Percentiles rank a stretch among this genome's conserved stretches.
Conservation (phyloP, 1,140 invertebrate species). For the Zeugodacus cucurbitae region DNA sequence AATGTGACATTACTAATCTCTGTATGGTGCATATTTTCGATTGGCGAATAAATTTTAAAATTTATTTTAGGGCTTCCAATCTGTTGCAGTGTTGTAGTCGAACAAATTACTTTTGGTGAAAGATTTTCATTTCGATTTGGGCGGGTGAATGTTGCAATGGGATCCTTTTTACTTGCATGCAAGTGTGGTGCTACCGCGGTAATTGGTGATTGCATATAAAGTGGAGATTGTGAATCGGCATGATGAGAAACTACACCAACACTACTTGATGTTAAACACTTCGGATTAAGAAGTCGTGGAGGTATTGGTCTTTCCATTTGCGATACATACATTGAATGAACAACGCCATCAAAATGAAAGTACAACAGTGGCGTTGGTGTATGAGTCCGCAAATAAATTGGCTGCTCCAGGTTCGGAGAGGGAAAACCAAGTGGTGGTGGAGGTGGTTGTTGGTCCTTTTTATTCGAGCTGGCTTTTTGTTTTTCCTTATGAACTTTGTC, state of each 20-base stretch:
- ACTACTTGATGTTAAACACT: constrained; percentile 35
- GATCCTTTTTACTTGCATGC: constrained; percentile 36
- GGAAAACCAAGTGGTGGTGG: neutral
- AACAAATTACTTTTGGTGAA: constrained; percentile 21
- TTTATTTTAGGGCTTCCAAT: constrained; percentile 16
- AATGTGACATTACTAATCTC: neutral
- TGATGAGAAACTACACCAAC: neutral
- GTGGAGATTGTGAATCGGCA: constrained; percentile 32
- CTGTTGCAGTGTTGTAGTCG: neutral
- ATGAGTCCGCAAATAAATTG: constrained; percentile 41
- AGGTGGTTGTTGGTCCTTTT: constrained; percentile 44
- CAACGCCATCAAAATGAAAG: constrained; percentile 47
- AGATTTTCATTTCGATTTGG: constrained; percentile 3
- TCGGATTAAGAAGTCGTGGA: constrained; percentile 46
- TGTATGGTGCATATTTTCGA: neutral
- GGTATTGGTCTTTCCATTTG: constrained; percentile 44
- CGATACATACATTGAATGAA: constrained; percentile 47
- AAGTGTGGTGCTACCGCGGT: neutral
- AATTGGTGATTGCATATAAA: constrained; percentile 9
- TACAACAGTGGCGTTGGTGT: constrained; percentile 42
- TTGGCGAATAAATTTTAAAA: constrained; percentile 1
- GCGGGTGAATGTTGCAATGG: constrained; percentile 38
- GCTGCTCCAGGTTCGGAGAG: constrained; percentile 41
- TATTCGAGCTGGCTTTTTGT: constrained; percentile 37
- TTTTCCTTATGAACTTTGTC: neutral